Conservation (phyloP, 2,888 invertebrate genomes). For the Autographa gamma region DNA sequence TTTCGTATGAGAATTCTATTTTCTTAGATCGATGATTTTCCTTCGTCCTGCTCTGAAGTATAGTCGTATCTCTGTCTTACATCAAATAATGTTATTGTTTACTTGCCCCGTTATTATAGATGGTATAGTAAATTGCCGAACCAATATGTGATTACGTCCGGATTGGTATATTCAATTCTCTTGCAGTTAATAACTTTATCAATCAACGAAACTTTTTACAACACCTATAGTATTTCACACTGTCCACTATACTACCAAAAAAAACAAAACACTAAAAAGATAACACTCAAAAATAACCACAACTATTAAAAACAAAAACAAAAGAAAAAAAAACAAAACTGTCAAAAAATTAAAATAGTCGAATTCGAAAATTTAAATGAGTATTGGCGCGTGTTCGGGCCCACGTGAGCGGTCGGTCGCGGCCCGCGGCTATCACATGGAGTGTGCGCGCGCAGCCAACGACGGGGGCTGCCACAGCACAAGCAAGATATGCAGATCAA, state of each 20-base stretch:
- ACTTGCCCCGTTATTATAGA: constrained; percentile 82
- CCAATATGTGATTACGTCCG: constrained; percentile 78
- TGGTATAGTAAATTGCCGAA: constrained; percentile 77
- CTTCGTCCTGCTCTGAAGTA: constrained; percentile 68
- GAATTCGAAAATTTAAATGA: constrained; percentile 59
- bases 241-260: constrained; percentile 29
- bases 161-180: constrained; percentile 45
- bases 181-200: constrained; percentile 63
- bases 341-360: constrained; percentile 34
- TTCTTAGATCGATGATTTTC: constrained; percentile 81
- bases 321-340: constrained; percentile 43
- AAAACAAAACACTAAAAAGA: constrained; percentile 18
- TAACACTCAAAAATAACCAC: constrained; percentile 15
- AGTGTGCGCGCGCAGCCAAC: constrained; percentile 75
- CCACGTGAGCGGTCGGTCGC: constrained; percentile 52
- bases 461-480: constrained; percentile 76
- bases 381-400: constrained; percentile 71
- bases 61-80: constrained; percentile 69
- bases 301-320: constrained; percentile 17
- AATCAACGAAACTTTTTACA: constrained; percentile 24
- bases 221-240: constrained; percentile 38
- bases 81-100: constrained; percentile 86
- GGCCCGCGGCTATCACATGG: constrained; percentile 88
- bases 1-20: constrained; percentile 88
- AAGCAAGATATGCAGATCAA: constrained; percentile 64